Base-by-base conservation (phyloP, 1,140 invertebrate genomes). In the Acromyrmex charruanus region DNA sequence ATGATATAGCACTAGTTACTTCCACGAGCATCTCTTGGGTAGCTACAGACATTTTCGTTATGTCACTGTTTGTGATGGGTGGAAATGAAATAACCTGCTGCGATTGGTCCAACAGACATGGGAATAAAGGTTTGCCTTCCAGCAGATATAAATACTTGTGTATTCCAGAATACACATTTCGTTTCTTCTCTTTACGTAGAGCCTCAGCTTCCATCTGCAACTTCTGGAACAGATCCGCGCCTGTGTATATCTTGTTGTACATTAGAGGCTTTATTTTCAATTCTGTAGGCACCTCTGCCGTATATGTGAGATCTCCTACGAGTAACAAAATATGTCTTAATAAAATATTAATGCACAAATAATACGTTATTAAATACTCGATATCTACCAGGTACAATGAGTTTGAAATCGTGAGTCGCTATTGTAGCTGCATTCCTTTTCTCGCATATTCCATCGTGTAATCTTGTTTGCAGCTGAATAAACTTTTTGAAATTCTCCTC, bases 121-220 rank as follows among this genome's bases (percentile, higher is more conserved):
- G 97, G 93, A 97, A 98, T 16, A 96, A 89, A 7, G 95, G 92
- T 93, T 98, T 97, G 65, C 97, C 97, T 94, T 98, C 97, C 58
- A 98, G 92, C 35, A 98, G 91, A 92, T 98, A 97, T 66, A 98
- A 93, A 95, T 97, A 98, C 96, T 97, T 98, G 91, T 98, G 97
- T 90, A 98, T 97, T 12, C 98, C 98, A 25, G 97, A 97, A 92
- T 97, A 97, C 9, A 97, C 97, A 94, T 97, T 98, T 58, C 97
- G 95, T 92, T 98, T 98, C 93, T 98, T 98, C 89, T 98, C 97
- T 92, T 97, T 98, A 72, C 97, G 93, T 5, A 97, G 92, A 79
- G 96, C 96, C 92, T 98, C 97, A 28, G 98, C 98, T 94, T 98
- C 98, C 4, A 96, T 95, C 88, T 97, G 96, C 18, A 98, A 94